Base-by-base conservation (phyloP, 2,888 invertebrate species). In the Epistrophe grossulariae region DNA sequence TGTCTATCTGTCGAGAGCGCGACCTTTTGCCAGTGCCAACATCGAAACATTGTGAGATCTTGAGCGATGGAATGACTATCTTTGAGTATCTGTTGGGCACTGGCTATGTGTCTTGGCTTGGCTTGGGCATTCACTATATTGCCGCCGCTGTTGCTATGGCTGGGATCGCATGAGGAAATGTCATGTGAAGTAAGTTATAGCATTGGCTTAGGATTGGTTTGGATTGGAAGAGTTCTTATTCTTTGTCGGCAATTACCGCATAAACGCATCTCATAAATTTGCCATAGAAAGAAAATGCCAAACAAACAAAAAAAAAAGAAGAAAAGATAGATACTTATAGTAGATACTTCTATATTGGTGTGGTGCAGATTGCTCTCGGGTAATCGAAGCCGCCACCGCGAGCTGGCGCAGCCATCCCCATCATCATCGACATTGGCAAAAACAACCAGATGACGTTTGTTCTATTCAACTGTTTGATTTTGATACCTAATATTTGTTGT, bases 241-340 rank as follows among this genome's bases (percentile, higher is more conserved):
- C 87, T 83, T 87, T 87, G 87, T 87, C 87, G 87, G 87, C 87
- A 87, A 87, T 87, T 87, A 87, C 87, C 60, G 79, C 87, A 83
- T 83, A 87, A 87, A 87, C 87, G 87, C 87, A 83, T 87, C 87
- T 87, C 87, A 87, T 87, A 87, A 87, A 83, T 87, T 79, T 62
- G 24, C 81, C 40, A 78, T 70, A 38, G 84, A 77, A 73, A 66
- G 71, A 68, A 52, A 68, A 66, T 66, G 17, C 48, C 48, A 52
- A 28, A 43, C 50, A 64, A 43, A 57, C 1, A 4, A 76, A 31
- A 57, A 52, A 15, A 15, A 50, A 17, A 35, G 43, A 66, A 19
- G 10, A 57, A 35, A 9, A 50, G 5, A 73, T 3, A 57, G 31
- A 82, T 64, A 50, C 38, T 13, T 45, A 13, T 11, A 38, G n/a